Base-by-base conservation (phyloP, 2,888 invertebrate genomes). In the Pristionchus mayeri region DNA sequence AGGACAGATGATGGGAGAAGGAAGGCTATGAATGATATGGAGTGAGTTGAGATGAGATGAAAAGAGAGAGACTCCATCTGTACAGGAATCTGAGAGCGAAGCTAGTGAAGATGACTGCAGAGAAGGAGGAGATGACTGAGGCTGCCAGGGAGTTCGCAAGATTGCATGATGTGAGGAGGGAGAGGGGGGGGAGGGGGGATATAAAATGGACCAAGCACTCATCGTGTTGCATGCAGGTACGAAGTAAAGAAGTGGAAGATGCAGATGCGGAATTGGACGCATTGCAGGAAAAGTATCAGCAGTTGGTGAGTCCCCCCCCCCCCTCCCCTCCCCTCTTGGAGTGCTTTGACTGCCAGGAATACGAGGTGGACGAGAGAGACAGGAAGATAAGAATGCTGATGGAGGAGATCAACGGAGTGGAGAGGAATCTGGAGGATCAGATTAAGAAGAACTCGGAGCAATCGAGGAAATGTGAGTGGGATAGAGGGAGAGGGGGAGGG, bases 401-500 rank as follows among this genome's bases (percentile, higher is more conserved):
- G 11, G 6, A 21, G 4, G 24, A 18, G 18, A 27, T 24, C 9
- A 63, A 16, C 21, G 34, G 34, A 18, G 6, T 34, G 21, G 63
- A 63, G 63, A 34, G 18, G 30, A 63, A 63, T 30, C 30, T 63
- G 34, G 63, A 63, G 34, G 63, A 63, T 34, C 34, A 34, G 18
- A 34, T 63, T 7, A 6, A 34, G 16, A 37, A 13, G 3, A 63
- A 63, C 21, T 63, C 63, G 63, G 18, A 34, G 7, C 34, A 18
- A 4, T 63, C 63, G 24, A 63, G 34, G 34, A 63, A 63, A 63
- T 63, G 63, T 63, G 63, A 63, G 63, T 60, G 57, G 7, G 6
- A 57, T 21, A 9, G 44, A 44, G 44, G 44, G 44, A 44, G 44
- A 44, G 13, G 6, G 44, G 44, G 44, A 9, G 44, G 44, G 44